Percentiles rank a stretch among this genome's conserved stretches.
Conservation (phyloP, 2,888 invertebrate genomes). For the Mimas tiliae region DNA sequence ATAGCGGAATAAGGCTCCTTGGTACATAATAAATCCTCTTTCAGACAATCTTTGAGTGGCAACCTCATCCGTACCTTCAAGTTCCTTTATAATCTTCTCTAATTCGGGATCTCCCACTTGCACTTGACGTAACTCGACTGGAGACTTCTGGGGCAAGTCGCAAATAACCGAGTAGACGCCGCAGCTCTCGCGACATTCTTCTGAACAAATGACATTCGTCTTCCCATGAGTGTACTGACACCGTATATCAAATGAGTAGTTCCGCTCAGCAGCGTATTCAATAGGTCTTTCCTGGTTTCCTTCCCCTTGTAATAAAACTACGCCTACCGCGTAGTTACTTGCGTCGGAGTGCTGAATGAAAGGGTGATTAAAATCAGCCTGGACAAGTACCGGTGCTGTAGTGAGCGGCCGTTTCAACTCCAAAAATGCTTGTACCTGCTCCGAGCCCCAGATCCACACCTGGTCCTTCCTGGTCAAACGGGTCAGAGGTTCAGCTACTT, state of each 20-base stretch:
- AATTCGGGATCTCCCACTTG: not conserved
- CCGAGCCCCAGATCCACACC: slow-evolving; percentile 43
- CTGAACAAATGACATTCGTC: not conserved
- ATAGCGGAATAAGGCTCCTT: not conserved
- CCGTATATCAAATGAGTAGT: slow-evolving; percentile 54
- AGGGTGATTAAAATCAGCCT: slow-evolving; percentile 41
- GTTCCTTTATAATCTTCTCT: not conserved
- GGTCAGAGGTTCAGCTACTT: slow-evolving; percentile 47
- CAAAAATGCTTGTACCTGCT: slow-evolving; percentile 36
- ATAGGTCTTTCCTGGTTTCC: no score
- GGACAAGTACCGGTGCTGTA: slow-evolving; percentile 40
- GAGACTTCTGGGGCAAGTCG: not conserved
- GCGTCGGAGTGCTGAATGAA: slow-evolving; percentile 50
- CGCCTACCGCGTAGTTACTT: slow-evolving; percentile 47
- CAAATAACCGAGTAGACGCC: no score
- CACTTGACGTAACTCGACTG: not conserved
- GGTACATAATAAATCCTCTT: not conserved
- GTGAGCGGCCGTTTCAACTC: slow-evolving; percentile 36
- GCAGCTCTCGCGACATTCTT: not conserved
- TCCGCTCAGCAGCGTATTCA: no score
- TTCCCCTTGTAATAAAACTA: slow-evolving; percentile 44
- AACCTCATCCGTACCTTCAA: not conserved
- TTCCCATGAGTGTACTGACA: slow-evolving; percentile 40
- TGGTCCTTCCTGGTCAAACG: slow-evolving; percentile 44
- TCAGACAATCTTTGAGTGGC: not conserved